Conservation (phyloP, 2,113 vertebrate species). For the Sylvietta virens region DNA sequence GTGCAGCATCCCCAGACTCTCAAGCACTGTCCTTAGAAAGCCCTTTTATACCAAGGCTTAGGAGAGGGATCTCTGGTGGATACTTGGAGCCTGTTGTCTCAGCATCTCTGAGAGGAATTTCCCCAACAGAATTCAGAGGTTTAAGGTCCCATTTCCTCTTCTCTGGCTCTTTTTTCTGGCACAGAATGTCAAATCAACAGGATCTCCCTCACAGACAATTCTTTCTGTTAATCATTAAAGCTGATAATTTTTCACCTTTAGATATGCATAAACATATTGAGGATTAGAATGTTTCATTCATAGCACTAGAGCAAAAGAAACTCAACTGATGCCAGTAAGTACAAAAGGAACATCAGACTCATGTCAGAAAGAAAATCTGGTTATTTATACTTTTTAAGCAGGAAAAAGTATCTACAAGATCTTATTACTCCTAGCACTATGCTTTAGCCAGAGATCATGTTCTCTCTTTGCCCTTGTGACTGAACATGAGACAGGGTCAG, state of each 20-base stretch:
- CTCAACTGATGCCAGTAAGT: not conserved
- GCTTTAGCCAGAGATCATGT: not conserved
- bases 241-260: not conserved
- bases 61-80: not conserved
- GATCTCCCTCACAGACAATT: not conserved
- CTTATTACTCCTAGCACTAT: not conserved
- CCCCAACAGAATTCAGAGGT: not conserved
- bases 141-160: not conserved
- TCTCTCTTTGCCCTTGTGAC: not conserved
- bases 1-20: not conserved
- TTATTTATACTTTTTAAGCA: not conserved
- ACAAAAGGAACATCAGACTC: not conserved
- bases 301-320: not conserved
- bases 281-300: not conserved
- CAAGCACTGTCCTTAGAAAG: not conserved
- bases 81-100: not conserved
- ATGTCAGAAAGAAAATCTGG: not conserved
- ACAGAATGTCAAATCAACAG: not conserved
- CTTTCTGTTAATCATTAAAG: not conserved
- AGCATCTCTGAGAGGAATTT: not conserved
- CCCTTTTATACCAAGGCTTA: not conserved
- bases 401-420: not conserved
- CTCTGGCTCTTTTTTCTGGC: not conserved
- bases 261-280: not conserved
- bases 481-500: not conserved